Evolutionary conservation across 2,113 vertebrate genomes (phyloP), one percentile per base, ranked within the genome.

Genomic region (Ictidomys tridecemlineatus): DNA sequence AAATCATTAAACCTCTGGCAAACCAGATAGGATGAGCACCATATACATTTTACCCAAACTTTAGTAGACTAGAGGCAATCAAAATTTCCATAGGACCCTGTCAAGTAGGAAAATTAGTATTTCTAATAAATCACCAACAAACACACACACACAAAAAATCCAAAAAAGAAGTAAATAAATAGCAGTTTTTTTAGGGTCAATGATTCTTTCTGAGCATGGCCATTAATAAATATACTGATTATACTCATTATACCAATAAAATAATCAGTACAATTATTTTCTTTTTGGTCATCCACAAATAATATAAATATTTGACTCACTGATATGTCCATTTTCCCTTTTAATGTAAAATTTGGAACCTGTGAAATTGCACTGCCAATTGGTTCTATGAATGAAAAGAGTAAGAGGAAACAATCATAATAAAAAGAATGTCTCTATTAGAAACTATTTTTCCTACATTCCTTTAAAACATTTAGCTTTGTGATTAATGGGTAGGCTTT

Each of bases 401-500:
- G 28, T n/a, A 61, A 92, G 20, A 37, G 63, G 16, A 70, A 51
- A 83, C 48, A 90, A 78, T 78, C 2, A 20, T 30, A 78, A 85
- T 72, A 85, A 87, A 93, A 85, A 28, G 8, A 94, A 84, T 53
- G 22, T 51, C 80, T 89, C 69, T 88, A 32, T 84, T 84, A 92
- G 96, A 94, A 96, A 67, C 26, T 78, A 89, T 97, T 95, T 88
- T 93, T 73, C 94, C 89, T 51, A 56, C 24, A 20, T 97, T 78
- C 8, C 18, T 67, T 97, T 90, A 96, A 97, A 89, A 96, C 2
- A 93, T 51, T 85, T 89, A 79, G 5, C 28, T 95, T 97, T 67
- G 28, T 95, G 65, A 67, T 93, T 96, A 96, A 93, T 92, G 14
- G 83, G 89, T 93, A 93, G 14, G 80, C 88, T 98, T 98, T 72